phyloP scores from a whole-genome alignment of 2,888 invertebrate genomes.

The Fissipunctia ypsillon region DNA sequence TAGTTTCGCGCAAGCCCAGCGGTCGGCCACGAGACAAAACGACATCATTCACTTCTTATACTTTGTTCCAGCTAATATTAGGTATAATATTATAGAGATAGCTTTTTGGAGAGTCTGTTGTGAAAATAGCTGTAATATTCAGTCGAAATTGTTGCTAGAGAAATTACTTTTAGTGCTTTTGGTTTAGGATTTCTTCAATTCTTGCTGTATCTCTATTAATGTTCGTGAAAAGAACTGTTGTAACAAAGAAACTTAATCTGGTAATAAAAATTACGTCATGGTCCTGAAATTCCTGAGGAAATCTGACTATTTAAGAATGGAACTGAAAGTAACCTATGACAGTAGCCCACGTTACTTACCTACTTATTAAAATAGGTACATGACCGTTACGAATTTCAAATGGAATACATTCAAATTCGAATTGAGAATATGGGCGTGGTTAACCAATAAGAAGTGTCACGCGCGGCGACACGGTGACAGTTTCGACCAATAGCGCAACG shows the following conservation, averaged over 20 bases:
- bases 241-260: background rate
- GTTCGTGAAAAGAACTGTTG: background rate
- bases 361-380: conserved; percentile 36
- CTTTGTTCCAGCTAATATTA: conserved; percentile 40
- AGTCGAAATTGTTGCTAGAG: background rate
- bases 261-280: background rate
- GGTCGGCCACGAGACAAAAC: conserved; percentile 65
- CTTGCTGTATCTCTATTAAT: background rate
- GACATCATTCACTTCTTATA: conserved; percentile 68
- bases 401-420: conserved; percentile 57
- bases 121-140: background rate
- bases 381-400: conserved; percentile 59
- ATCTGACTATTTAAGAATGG: background rate
- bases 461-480: conserved; percentile 87
- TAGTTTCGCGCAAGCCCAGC: conserved; percentile 83
- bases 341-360: conserved; percentile 25
- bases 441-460: conserved; percentile 86
- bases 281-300: background rate
- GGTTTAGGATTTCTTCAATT: background rate
- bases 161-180: background rate
- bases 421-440: conserved; percentile 80
- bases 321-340: conserved; percentile 12
- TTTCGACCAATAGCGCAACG: conserved; percentile 82
- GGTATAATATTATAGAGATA: background rate
- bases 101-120: background rate